Evolutionary conservation across 2,797 vertebrate genomes (phyloP).

Genomic region (Etheostoma perlongum): DNA sequence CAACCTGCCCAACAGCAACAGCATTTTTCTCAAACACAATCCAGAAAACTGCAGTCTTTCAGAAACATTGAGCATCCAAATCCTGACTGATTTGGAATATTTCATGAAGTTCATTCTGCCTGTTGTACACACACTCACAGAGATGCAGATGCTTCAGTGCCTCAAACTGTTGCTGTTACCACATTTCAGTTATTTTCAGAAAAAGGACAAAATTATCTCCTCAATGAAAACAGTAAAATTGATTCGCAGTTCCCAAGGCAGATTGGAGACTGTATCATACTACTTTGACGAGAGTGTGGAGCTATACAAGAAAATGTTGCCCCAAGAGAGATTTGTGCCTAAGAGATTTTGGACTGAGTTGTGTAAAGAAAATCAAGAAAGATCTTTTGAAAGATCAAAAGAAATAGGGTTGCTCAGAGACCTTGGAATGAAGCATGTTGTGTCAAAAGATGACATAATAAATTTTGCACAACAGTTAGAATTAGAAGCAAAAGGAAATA

Average conservation of each 20-base stretch:
- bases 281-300: slow-evolving; percentile 73
- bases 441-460: slow-evolving; percentile 74
- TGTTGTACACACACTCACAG: slow-evolving; percentile 54
- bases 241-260: slow-evolving; percentile 70
- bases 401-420: slow-evolving; percentile 19
- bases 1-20: slow-evolving; percentile 22
- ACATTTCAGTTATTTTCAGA: accelerated
- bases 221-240: slow-evolving; percentile 64
- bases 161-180: slow-evolving; percentile 73
- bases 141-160: slow-evolving; percentile 62
- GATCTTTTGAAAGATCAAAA: accelerated
- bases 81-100: slow-evolving; percentile 72
- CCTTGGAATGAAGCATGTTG: slow-evolving; percentile 80
- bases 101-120: slow-evolving; percentile 81
- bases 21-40: slow-evolving; percentile 70
- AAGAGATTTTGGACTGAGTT: slow-evolving; percentile 65
- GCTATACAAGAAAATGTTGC: slow-evolving; percentile 75
- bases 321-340: slow-evolving; percentile 80
- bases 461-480: slow-evolving; percentile 76
- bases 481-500: slow-evolving; percentile 61
- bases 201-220: slow-evolving; percentile 48
- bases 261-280: slow-evolving; percentile 73
- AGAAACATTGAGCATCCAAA: slow-evolving; percentile 40
- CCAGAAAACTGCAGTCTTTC: slow-evolving; percentile 15
- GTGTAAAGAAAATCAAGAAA: accelerated